These are phyloP conservation scores for Meliscaeva auricollis DNA, from an alignment of 2,888 invertebrate genomes.

Conservation along the genomic window DNA sequence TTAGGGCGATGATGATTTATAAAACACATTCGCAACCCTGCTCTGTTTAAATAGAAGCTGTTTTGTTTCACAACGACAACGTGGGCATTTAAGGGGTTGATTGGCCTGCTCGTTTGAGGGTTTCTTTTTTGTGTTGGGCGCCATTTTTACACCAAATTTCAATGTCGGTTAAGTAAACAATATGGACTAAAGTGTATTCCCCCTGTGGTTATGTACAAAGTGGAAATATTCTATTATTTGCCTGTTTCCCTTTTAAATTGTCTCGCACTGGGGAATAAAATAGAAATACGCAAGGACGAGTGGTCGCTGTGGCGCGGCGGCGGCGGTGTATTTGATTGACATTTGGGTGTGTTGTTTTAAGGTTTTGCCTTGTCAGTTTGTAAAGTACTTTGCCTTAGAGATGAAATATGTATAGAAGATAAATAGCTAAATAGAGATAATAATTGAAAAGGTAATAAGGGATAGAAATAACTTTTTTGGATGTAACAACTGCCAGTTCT, in stretches of 20 bases:
- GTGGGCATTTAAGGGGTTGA: slow-evolving; percentile 24
- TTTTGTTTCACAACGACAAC: slow-evolving; percentile 15
- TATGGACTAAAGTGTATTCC: slow-evolving; percentile 13
- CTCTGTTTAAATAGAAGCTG: slow-evolving; percentile 35
- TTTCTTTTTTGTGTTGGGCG: slow-evolving; percentile 46
- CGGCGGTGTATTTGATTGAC: slow-evolving; percentile 57
- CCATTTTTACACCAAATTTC: slow-evolving; percentile 69
- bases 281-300: not conserved
- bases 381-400: slow-evolving; percentile 33
- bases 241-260: slow-evolving; percentile 28
- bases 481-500: slow-evolving; percentile 18
- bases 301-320: not conserved
- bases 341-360: slow-evolving; percentile 70
- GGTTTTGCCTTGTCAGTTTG: slow-evolving; percentile 59
- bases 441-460: slow-evolving; percentile 16
- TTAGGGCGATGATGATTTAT: slow-evolving; percentile 9
- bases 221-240: slow-evolving; percentile 24
- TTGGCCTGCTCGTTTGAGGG: slow-evolving; percentile 47
- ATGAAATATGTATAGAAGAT: not conserved
- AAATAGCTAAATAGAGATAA: slow-evolving; percentile 34
- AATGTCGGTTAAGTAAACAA: slow-evolving; percentile 73
- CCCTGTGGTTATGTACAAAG: slow-evolving; percentile 36
- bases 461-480: no score
- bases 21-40: slow-evolving; percentile 41
- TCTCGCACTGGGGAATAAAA: not conserved